Base-by-base conservation (phyloP, 2,113 vertebrate species). In the Vireo altiloquus region DNA sequence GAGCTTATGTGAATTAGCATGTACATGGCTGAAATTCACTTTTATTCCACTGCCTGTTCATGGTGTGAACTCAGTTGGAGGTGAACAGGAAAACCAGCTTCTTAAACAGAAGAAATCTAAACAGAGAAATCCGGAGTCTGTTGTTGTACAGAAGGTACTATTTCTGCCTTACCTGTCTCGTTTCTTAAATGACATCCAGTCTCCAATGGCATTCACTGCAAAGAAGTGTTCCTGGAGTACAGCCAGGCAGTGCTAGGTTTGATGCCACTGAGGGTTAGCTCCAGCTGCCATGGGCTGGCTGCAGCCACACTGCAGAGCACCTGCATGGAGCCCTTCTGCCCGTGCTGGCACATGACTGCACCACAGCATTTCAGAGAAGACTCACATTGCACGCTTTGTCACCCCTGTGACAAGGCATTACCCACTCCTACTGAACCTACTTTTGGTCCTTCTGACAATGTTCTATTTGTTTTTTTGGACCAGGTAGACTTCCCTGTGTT, bases 361-460 rank as follows among this genome's bases (percentile, higher is more conserved):
- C 27, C 21, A n/a, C 61, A 66, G 46, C 46, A 19, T 6, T 83
- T 71, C 60, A 33, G 19, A 75, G 27, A n/a, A 53, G 18, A 22
- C 25, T 18, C 60, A 44, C 12, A 19, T 0, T 57, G 28, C 35
- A 35, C 11, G 22, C 16, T 64, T 50, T 60, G 15, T 42, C 50
- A 47, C 20, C 39, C 7, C 23, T 8, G 1, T 61, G 56, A 74
- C 11, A 42, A 44, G 28, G 21, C 37, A 61, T 22, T 64, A 10
- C 16, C 42, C 30, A 56, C 25, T 14, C 0, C 0, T 35, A 52
- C 9, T 47, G 23, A 52, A 65, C 28, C 13, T 84, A 9, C 12
- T 64, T 72, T 35, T 82, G n/a, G 14, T 70, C 56, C 33, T 84
- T 84, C 33, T 84, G 24, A 42, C 14, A 60, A 21, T 27, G 35